A percentile compares a stretch with the other conserved stretches of the same genome.
phyloP scores from a whole-genome alignment of 2,797 vertebrate genomes.

The Clarias pachynema region DNA sequence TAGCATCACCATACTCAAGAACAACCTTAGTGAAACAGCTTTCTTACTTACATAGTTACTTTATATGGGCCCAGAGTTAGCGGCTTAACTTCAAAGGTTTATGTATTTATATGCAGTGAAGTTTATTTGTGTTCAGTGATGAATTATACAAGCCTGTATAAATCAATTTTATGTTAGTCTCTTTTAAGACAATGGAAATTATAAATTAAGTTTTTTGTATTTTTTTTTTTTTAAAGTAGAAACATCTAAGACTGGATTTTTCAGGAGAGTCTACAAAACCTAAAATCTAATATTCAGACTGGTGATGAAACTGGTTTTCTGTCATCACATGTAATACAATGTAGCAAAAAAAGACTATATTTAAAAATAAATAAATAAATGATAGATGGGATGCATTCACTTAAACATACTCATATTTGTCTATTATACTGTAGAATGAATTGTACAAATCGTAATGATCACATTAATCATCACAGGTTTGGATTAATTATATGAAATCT shows the following conservation, averaged over 20 bases:
- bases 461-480: neutral
- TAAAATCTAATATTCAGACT: neutral
- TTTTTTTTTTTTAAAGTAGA: neutral
- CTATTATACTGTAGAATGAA: neutral
- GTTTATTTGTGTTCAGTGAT: too few species aligned
- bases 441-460: neutral
- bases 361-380: neutral
- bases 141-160: neutral
- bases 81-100: neutral
- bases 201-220: neutral
- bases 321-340: neutral
- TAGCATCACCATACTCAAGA: neutral
- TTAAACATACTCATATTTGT: neutral
- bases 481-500: neutral
- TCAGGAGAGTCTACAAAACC: neutral
- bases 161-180: neutral
- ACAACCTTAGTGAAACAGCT: neutral
- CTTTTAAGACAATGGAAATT: neutral
- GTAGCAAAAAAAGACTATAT: neutral
- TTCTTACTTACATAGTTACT: neutral
- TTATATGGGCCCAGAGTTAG: neutral
- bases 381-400: neutral
- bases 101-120: neutral
- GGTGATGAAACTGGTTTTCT: neutral
- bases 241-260: neutral